Evolutionary conservation across 2,113 vertebrate genomes (phyloP), one percentile per base, ranked within the genome.

Genomic region (Oryzias woworae): DNA sequence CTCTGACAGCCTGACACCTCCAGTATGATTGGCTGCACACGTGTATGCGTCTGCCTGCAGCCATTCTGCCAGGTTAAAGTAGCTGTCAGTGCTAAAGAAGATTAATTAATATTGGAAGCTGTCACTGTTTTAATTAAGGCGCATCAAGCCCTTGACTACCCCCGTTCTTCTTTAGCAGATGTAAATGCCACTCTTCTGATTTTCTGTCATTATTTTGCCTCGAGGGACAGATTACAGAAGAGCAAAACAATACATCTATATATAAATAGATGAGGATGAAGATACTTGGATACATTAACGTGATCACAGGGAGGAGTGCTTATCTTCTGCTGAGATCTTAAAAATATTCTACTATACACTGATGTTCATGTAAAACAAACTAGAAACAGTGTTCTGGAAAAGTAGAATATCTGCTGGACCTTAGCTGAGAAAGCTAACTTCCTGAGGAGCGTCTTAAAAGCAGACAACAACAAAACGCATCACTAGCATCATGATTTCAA

Each of bases 41-140:
- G 58, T 63, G 65, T 62, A 51, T 61, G 58, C 41, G 43, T 62
- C 46, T 20, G 75, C 67, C 58, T 15, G 36, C 8, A 52, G 64
- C 23, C 14, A 62, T 52, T 78, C 53, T 24, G 4, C 53, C 41
- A 43, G 41, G 48, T 66, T 49, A 44, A 14, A 66, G 58, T 8
- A 41, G 51, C 77, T 76, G 66, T 83, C 77, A 78, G 55, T 13
- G 48, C 15, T 45, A 14, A 58, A 18, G 53, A 74, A 77, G 73
- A 82, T 60, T 31, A 64, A 78, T 80, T 69, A 48, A 42, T 57
- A 69, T 50, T 53, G 52, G 53, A 73, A 56, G 41, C 56, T 66
- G 73, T 73, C 75, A 63, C 20, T 41, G 69, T 14, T 65, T 48
- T 65, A 22, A 71, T 26, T 60, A n/a, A 52, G 22, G 28, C 8